phyloP scores from a whole-genome alignment of 2,797 vertebrate species.

The Enteromius argenteus region DNA sequence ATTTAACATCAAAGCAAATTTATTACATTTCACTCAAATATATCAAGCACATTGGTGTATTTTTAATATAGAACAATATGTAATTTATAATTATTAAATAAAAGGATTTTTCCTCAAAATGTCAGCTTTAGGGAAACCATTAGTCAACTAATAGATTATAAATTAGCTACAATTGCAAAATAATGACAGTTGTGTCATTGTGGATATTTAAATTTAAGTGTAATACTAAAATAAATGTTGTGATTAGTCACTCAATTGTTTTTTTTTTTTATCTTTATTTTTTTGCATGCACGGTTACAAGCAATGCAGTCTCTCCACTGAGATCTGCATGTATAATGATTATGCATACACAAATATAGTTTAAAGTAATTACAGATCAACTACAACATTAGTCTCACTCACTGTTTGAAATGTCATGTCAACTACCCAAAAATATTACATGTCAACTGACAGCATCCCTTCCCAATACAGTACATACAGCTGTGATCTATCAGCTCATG shows the following conservation, averaged over 20 bases:
- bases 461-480: neutral
- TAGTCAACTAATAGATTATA: neutral
- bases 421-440: conserved; percentile 11
- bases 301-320: no score
- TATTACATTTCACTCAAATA: neutral
- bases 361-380: no score
- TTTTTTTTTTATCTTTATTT: neutral
- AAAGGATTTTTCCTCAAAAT: neutral
- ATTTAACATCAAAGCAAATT: neutral
- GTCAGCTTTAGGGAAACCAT: neutral
- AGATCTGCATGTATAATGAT: neutral
- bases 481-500: conserved; percentile 11
- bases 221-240: neutral
- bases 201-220: neutral
- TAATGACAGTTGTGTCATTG: neutral
- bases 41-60: neutral
- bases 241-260: neutral
- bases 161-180: neutral
- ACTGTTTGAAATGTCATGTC: neutral
- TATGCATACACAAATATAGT: neutral
- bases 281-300: neutral
- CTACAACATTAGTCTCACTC: neutral
- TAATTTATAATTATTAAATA: conserved; percentile 3
- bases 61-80: neutral
- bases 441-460: neutral